Evolutionary conservation across 1,140 invertebrate genomes (phyloP).

Genomic region (Dryas iulia): DNA sequence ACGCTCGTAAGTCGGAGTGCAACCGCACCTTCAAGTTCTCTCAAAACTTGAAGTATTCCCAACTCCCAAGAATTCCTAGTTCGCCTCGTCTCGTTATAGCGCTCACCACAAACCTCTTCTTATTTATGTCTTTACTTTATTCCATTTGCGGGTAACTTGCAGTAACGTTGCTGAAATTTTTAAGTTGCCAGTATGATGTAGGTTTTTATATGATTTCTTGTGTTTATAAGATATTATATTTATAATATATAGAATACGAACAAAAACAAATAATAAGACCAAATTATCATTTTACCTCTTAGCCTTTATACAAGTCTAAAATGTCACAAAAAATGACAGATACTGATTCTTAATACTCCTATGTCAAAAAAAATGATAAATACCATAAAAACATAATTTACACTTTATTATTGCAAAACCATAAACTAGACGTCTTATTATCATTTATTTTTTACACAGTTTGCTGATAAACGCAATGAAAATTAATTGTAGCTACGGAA

Average conservation of each 20-base stretch:
- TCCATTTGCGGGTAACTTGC: slow-evolving; percentile 56
- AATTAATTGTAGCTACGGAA: slow-evolving; percentile 24
- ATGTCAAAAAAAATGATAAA: background rate
- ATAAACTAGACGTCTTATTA: background rate
- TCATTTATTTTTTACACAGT: background rate
- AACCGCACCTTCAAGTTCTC: slow-evolving; percentile 59
- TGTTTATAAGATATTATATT: too few relatives aligned
- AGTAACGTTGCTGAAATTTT: slow-evolving; percentile 41
- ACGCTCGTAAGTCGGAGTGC: slow-evolving; percentile 47
- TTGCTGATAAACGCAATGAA: background rate
- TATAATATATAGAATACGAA: too few relatives aligned
- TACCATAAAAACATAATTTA: background rate
- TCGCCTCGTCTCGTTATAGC: slow-evolving; percentile 64
- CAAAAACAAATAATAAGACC: too few relatives aligned
- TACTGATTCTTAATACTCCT: too few relatives aligned
- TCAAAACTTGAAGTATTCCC: slow-evolving; percentile 63
- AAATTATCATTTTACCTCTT: too few relatives aligned
- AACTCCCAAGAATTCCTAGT: slow-evolving; percentile 59
- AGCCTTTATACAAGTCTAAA: too few relatives aligned
- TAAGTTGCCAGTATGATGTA: slow-evolving; percentile 26
- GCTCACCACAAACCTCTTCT: slow-evolving; percentile 61
- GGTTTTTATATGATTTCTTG: slow-evolving; percentile 24
- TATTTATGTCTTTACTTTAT: slow-evolving; percentile 73
- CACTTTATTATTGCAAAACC: background rate
- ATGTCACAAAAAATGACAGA: too few relatives aligned